Conservation (phyloP, 2,113 vertebrate species). For the Aphyosemion australe region DNA sequence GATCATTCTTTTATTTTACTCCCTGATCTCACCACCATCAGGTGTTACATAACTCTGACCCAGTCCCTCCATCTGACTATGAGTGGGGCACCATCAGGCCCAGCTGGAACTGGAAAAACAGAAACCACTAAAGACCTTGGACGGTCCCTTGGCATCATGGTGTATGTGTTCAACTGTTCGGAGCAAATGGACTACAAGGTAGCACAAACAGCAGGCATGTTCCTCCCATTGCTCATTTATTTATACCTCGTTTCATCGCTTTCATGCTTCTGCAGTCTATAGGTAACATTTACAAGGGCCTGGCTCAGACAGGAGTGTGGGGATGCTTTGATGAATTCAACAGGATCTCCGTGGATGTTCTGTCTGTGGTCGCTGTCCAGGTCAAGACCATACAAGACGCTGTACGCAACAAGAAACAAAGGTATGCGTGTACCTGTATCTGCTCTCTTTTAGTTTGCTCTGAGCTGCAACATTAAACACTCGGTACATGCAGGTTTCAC, state of each 20-base stretch:
- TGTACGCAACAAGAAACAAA: slow-evolving; percentile 80
- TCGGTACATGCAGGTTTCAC: slow-evolving; percentile 64
- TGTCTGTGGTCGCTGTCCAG: slow-evolving; percentile 80
- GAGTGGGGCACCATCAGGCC: slow-evolving; percentile 77
- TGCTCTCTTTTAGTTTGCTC: background rate
- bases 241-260: background rate
- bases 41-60: slow-evolving; percentile 81
- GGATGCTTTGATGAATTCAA: slow-evolving; percentile 83
- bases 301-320: slow-evolving; percentile 81
- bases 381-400: slow-evolving; percentile 80
- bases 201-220: background rate
- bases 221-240: background rate
- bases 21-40: slow-evolving; percentile 21
- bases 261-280: slow-evolving; percentile 61
- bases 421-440: slow-evolving; percentile 41
- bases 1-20: slow-evolving; percentile 2
- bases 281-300: slow-evolving; percentile 81
- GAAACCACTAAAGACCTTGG: slow-evolving; percentile 82
- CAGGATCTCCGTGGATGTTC: slow-evolving; percentile 78
- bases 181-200: slow-evolving; percentile 86
- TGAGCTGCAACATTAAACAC: background rate
- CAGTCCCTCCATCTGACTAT: slow-evolving; percentile 75
- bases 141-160: slow-evolving; percentile 80
- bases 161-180: slow-evolving; percentile 84
- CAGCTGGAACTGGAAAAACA: slow-evolving; percentile 78